Evolutionary conservation across 2,797 vertebrate genomes (phyloP), one percentile per base, ranked within the genome.

Genomic region (Synaphobranchus kaupii): DNA sequence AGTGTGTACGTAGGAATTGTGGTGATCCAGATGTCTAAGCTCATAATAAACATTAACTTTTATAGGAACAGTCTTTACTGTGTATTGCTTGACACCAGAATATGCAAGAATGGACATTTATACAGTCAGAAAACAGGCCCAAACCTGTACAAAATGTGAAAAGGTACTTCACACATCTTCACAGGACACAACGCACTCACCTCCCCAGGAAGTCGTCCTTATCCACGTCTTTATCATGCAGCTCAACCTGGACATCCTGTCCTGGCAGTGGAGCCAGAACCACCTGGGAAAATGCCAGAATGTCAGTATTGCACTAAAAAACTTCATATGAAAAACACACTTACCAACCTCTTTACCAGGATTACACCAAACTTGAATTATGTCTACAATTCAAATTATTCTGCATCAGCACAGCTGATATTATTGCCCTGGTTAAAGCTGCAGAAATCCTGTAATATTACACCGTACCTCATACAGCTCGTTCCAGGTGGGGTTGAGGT

Each of bases 181-280:
- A 2, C 4, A n/a, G 60, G 22, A 66, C 60, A 25, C 5, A 0
- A 22, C 4, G 1, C 3, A 81, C 86, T 88, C 92, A 98, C 98
- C 98, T 96, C 90, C 98, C 98, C 95, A 99, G 96, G 94, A 97
- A 98, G 88, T 99, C 98, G 80, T 99, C 98, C 90, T 97, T 93
- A 95, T 98, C 97, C 88, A 99, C 93, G 92, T 98, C 98, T 94
- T 98, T 98, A 91, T 99, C 98, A 82, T 97, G 97, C 84, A 98
- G 89, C 48, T 97, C 97, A 83, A 97, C 84, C 20, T 97, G 94
- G 54, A 98, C 92, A 9, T 98, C 97, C 92, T 99, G 98, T 85
- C 98, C 98, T 4, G 97, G 97, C 83, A 98, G 89, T 66, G 97
- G 88, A 15, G 96, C 97, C 83, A 98, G 94, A 86, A 98, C 92